phyloP scores from a whole-genome alignment of 92 coral and sea anemone genomes.

The Zoanthus gigantus region DNA sequence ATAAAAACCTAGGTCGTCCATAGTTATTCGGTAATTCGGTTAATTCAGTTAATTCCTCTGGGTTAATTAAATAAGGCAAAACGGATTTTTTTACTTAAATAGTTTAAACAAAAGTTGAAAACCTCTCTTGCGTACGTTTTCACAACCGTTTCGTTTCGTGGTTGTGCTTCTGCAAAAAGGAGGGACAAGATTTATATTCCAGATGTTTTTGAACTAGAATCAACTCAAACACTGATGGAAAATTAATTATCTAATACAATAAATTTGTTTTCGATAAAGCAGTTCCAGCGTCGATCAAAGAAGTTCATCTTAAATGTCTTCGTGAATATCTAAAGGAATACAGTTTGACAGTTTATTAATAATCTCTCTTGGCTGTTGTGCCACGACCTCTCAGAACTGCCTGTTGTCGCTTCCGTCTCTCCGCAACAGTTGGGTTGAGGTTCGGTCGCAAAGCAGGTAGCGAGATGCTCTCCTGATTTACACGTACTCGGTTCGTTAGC shows the following conservation, averaged over 20 bases:
- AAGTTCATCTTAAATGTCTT: background rate
- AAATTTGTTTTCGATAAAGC: background rate
- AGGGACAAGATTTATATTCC: background rate
- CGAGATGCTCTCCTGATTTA: slow-evolving; percentile 82
- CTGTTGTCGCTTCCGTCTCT: slow-evolving; percentile 90
- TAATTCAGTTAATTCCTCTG: too few relatives aligned
- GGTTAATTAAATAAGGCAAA: too few relatives aligned
- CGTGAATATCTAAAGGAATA: background rate
- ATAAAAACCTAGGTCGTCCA: too few relatives aligned
- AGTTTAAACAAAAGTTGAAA: too few relatives aligned
- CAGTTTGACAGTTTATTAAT: slow-evolving; percentile 25
- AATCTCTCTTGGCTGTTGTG: slow-evolving; percentile 65
- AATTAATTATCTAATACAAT: background rate
- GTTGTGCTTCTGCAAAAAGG: too few relatives aligned
- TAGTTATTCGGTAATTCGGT: too few relatives aligned
- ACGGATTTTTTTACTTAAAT: too few relatives aligned
- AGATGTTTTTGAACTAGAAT: background rate
- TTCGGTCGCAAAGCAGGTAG: slow-evolving; percentile 93
- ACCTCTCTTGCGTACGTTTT: too few relatives aligned
- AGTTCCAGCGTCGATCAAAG: background rate
- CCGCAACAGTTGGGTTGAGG: slow-evolving; percentile 84
- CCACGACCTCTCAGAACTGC: slow-evolving; percentile 92
- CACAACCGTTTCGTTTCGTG: too few relatives aligned
- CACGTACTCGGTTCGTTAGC: slow-evolving; percentile 69
- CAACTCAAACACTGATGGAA: background rate